phyloP scores from a whole-genome alignment of 2,797 vertebrate genomes.

The Lutjanus argentimaculatus region DNA sequence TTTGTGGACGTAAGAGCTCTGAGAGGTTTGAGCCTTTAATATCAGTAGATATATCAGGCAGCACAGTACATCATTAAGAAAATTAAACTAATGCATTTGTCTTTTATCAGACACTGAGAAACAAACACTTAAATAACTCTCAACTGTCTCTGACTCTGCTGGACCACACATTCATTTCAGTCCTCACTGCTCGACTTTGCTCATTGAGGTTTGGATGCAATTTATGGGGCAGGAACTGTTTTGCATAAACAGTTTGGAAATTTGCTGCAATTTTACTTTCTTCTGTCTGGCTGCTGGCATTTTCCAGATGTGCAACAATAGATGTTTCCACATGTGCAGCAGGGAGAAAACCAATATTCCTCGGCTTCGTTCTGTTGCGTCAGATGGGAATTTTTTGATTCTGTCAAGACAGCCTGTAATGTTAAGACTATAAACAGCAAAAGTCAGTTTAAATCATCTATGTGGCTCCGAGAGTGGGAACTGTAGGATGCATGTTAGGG shows the following conservation, averaged over 20 bases:
- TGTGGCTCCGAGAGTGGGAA: background rate
- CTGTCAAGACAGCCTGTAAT: conserved; percentile 19
- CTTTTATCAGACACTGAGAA: conserved; percentile 14
- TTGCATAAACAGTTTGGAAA: conserved; percentile 86
- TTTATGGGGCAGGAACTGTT: conserved; percentile 78
- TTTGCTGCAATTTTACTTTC: conserved; percentile 81
- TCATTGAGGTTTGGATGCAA: conserved; percentile 75
- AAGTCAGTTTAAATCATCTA: conserved; percentile 12
- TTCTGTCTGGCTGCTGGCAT: conserved; percentile 76
- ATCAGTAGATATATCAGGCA: background rate
- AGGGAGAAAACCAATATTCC: conserved; percentile 56
- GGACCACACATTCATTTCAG: conserved; percentile 49
- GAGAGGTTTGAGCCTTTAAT: conserved; percentile 8
- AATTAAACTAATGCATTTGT: background rate
- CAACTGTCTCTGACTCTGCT: conserved; percentile 14
- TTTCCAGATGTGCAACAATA: conserved; percentile 86
- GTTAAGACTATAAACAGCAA: conserved; percentile 24
- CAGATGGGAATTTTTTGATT: conserved; percentile 31
- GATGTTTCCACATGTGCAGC: conserved; percentile 85
- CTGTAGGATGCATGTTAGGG: background rate
- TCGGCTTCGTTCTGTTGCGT: conserved; percentile 47
- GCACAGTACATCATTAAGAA: background rate
- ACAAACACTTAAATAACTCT: conserved; percentile 21
- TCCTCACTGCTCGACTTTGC: conserved; percentile 40
- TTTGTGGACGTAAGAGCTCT: background rate